Conservation (phyloP, 2,113 vertebrate species). For the Anguilla rostrata region DNA sequence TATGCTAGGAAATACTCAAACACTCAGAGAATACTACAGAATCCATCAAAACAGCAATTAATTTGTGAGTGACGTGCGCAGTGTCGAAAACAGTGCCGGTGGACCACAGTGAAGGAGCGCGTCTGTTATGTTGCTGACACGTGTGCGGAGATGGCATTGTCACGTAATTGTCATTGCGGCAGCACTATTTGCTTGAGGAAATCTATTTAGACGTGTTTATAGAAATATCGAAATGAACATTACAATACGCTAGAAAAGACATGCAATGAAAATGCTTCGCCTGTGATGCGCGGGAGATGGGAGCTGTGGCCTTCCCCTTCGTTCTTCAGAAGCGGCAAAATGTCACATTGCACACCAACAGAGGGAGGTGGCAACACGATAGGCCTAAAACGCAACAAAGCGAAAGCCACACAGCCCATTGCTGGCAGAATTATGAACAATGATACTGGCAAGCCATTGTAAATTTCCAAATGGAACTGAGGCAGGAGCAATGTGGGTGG, state of each 20-base stretch:
- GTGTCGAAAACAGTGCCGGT: background rate
- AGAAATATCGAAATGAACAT: background rate
- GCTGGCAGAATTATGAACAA: constrained; percentile 24
- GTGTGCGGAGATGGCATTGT: background rate
- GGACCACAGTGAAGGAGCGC: background rate
- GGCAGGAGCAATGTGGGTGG: background rate
- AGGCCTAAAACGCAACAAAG: background rate
- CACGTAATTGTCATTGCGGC: background rate
- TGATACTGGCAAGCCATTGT: constrained; percentile 26
- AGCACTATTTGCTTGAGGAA: background rate
- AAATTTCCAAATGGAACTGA: constrained; percentile 34
- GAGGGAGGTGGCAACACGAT: background rate
- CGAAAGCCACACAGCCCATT: background rate
- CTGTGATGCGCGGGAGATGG: background rate
- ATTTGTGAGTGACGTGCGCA: background rate
- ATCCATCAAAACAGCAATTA: background rate
- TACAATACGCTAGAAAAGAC: background rate
- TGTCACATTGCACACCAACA: background rate
- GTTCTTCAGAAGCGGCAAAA: background rate
- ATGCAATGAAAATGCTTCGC: background rate
- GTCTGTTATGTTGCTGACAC: too few relatives aligned
- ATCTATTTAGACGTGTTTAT: background rate
- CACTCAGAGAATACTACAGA: background rate
- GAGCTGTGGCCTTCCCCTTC: background rate
- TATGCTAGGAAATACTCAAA: background rate